Evolutionary conservation across 2,797 vertebrate species (phyloP).

Genomic region (Muraenolepis orangiensis): DNA sequence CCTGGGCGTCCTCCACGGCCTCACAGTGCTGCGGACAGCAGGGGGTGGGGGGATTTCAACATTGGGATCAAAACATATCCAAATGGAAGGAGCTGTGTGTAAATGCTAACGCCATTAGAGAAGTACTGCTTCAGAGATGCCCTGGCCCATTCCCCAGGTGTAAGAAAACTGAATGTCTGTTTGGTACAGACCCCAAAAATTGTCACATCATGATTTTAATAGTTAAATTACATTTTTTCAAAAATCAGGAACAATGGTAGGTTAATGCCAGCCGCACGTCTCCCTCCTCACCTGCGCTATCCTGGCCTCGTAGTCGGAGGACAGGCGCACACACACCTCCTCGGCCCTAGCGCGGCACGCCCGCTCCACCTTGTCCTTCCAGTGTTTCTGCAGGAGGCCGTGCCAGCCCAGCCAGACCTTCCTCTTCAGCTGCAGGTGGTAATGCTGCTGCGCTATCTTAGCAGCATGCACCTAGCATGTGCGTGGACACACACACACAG

Average conservation of each 20-base stretch:
- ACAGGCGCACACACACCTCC: constrained; percentile 84
- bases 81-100: too few relatives aligned
- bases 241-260: too few relatives aligned
- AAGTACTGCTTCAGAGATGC: too few relatives aligned
- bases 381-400: constrained; percentile 73
- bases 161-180: too few relatives aligned
- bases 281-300: constrained; percentile 77
- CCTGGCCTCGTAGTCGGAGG: constrained; percentile 83
- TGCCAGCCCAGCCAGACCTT: constrained; percentile 87
- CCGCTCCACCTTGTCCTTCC: constrained; percentile 84
- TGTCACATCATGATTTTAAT: too few relatives aligned
- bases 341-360: constrained; percentile 87
- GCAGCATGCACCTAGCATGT: constrained; percentile 62
- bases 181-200: too few relatives aligned
- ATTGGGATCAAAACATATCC: too few relatives aligned
- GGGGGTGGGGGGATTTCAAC: too few relatives aligned
- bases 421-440: constrained; percentile 79
- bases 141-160: too few relatives aligned
- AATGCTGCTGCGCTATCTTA: constrained; percentile 78
- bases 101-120: too few relatives aligned
- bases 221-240: too few relatives aligned
- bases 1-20: constrained; percentile 78
- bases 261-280: background rate
- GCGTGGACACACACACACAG: background rate
- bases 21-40: constrained; percentile 72